A percentile compares a stretch with the other conserved stretches of the same genome.
Conservation (phyloP, 2,888 invertebrate species). For the Dryocosmus kuriphilus region DNA sequence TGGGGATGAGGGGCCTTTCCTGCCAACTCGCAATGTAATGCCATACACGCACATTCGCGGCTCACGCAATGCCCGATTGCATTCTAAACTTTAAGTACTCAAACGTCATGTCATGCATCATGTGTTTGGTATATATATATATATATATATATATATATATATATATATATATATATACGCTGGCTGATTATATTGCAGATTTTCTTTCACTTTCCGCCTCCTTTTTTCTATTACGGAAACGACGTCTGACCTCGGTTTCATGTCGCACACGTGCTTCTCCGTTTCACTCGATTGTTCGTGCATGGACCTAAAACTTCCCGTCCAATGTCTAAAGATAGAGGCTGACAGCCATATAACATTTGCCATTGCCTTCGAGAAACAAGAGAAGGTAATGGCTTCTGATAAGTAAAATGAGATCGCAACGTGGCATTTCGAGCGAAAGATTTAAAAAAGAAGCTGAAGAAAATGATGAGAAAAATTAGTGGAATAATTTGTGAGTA, state of each 20-base stretch:
- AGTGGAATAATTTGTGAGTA: too few relatives aligned
- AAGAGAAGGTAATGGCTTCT: neutral
- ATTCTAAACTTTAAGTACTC: conserved; percentile 8
- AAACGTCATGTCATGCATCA: conserved; percentile 3
- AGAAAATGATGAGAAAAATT: neutral
- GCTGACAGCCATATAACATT: conserved; percentile 12
- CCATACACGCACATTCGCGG: neutral
- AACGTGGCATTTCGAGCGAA: neutral
- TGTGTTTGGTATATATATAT: neutral
- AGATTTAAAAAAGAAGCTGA: neutral
- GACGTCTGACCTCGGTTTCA: neutral
- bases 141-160: too few relatives aligned
- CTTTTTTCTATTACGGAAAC: neutral
- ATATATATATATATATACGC: too few relatives aligned
- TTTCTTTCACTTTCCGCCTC: conserved; percentile 10
- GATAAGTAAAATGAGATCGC: neutral
- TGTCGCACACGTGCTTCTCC: conserved; percentile 3
- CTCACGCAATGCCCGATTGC: conserved; percentile 19
- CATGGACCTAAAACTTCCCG: neutral
- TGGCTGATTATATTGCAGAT: conserved; percentile 20
- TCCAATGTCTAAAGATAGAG: conserved; percentile 23
- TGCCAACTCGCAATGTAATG: neutral
- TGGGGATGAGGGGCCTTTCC: conserved; percentile 46
- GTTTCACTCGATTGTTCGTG: neutral
- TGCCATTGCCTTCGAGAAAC: neutral